These are phyloP conservation scores for Melieria omissa DNA, from an alignment of 2,888 invertebrate genomes.

Conservation along the genomic window DNA sequence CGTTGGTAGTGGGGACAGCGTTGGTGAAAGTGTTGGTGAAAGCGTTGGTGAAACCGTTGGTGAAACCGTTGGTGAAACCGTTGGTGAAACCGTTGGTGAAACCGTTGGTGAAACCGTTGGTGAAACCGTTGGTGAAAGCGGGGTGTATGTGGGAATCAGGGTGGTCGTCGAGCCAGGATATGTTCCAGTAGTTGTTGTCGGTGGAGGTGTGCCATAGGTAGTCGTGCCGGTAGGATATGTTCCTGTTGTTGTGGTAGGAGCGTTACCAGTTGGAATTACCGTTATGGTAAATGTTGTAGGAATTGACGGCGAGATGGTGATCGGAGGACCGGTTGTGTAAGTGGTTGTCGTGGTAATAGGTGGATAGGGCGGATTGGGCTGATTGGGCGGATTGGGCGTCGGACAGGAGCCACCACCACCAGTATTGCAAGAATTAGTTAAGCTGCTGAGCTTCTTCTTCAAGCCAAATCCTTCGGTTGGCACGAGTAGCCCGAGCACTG, in stretches of 20 bases:
- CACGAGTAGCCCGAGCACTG: neutral
- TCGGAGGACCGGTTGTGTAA: constrained; percentile 1
- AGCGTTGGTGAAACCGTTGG: neutral
- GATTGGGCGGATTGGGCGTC: neutral
- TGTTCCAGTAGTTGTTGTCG: neutral
- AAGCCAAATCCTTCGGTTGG: neutral
- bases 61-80: neutral
- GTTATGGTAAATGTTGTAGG: neutral
- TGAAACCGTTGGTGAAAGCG: neutral
- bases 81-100: neutral
- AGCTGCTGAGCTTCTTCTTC: neutral
- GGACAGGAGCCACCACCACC: neutral
- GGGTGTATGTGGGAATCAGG: neutral
- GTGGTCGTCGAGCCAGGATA: neutral
- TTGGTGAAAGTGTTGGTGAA: neutral
- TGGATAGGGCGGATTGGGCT: neutral
- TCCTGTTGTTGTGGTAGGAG: neutral
- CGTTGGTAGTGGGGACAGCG: neutral
- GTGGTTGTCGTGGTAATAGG: neutral
- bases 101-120: neutral
- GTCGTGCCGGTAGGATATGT: neutral
- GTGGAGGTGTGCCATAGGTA: neutral
- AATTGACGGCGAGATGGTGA: constrained; percentile 4
- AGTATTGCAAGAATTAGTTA: neutral
- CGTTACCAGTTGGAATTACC: neutral